These are phyloP conservation scores for Cryptocephalus moraei DNA, from an alignment of 2,888 invertebrate genomes.

Conservation along the genomic window DNA sequence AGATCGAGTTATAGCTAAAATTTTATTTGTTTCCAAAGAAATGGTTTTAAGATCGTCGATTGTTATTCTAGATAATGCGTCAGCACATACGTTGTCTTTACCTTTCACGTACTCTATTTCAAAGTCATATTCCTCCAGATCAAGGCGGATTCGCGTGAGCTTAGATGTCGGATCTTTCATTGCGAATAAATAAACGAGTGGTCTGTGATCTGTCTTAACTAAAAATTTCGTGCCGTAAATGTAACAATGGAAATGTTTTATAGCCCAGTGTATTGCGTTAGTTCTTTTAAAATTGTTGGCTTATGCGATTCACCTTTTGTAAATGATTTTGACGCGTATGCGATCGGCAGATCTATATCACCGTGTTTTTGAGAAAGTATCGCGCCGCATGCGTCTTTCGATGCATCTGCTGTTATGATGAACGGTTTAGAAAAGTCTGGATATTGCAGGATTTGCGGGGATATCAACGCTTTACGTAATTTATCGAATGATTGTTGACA, in stretches of 20 bases:
- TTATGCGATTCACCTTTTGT: slow-evolving; percentile 7
- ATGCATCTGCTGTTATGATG: not conserved
- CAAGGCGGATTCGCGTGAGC: slow-evolving; percentile 9
- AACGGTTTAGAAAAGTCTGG: not conserved
- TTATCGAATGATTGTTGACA: not conserved
- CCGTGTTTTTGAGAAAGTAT: slow-evolving; percentile 5
- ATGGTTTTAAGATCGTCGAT: slow-evolving; percentile 3
- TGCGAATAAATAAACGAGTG: slow-evolving; percentile 10
- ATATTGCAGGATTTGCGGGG: not conserved
- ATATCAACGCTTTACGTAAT: not conserved
- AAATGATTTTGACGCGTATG: slow-evolving; percentile 6
- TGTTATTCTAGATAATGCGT: slow-evolving; percentile 4
- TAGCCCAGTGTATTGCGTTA: slow-evolving; percentile 10
- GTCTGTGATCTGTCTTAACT: slow-evolving; percentile 10
- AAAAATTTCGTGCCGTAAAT: slow-evolving; percentile 7
- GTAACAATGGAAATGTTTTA: slow-evolving; percentile 7
- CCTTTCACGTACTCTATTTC: slow-evolving; percentile 3
- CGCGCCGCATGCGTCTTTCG: not conserved
- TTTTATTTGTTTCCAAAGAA: not conserved
- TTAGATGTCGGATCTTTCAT: slow-evolving; percentile 12
- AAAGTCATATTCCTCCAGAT: slow-evolving; percentile 5
- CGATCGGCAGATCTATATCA: slow-evolving; percentile 9
- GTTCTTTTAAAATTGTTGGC: slow-evolving; percentile 6
- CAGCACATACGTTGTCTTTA: slow-evolving; percentile 2
- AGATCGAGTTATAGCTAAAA: slow-evolving; percentile 7